phyloP scores from a whole-genome alignment of 2,888 invertebrate species.

The Erebia aethiops region DNA sequence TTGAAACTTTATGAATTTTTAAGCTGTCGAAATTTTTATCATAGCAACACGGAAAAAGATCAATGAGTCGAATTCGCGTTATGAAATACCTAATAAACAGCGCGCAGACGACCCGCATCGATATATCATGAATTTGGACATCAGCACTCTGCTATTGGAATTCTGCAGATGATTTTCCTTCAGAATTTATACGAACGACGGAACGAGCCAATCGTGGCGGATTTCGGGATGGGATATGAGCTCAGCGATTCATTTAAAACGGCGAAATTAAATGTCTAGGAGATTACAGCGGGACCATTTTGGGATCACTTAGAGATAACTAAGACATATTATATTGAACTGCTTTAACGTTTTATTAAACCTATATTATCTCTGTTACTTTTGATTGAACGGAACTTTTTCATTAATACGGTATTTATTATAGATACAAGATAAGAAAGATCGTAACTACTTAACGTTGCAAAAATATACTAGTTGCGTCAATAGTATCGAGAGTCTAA shows the following conservation, averaged over 20 bases:
- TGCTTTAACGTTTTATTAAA: constrained; percentile 59
- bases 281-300: constrained; percentile 64
- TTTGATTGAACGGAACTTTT: not conserved
- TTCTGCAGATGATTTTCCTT: constrained; percentile 71
- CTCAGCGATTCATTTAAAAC: constrained; percentile 70
- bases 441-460: too few relatives aligned
- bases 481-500: too few relatives aligned
- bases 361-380: constrained; percentile 36
- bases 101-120: constrained; percentile 59
- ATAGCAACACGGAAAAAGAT: constrained; percentile 7
- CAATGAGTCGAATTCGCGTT: constrained; percentile 48
- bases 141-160: constrained; percentile 72
- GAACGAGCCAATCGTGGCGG: constrained; percentile 56
- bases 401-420: too few relatives aligned
- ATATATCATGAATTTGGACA: constrained; percentile 79
- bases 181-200: constrained; percentile 64
- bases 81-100: constrained; percentile 80
- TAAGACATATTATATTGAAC: constrained; percentile 64
- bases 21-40: not conserved
- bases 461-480: too few relatives aligned
- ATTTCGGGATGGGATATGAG: constrained; percentile 61
- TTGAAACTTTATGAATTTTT: not conserved
- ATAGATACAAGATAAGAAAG: too few relatives aligned
- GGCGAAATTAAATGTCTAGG: constrained; percentile 69
- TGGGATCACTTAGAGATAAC: constrained; percentile 65